Conservation (phyloP, 2,797 vertebrate genomes). For the Pachyuromys duprasi region DNA sequence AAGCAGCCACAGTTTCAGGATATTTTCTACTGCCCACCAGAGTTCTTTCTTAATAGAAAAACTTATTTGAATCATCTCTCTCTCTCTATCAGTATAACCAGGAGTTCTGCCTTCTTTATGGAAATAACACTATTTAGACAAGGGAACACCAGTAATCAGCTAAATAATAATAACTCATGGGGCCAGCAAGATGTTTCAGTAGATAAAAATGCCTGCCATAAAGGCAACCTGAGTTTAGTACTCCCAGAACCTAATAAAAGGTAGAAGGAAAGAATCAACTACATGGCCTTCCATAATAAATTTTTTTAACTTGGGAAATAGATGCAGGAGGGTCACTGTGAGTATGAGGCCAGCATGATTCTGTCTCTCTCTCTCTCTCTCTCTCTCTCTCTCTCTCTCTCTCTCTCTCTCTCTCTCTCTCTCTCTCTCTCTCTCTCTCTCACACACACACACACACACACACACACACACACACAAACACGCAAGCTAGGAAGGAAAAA, state of each 20-base stretch:
- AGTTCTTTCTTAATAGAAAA: neutral
- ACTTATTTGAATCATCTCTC: neutral
- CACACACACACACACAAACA: neutral
- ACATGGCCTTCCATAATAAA: neutral
- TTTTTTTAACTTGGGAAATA: neutral
- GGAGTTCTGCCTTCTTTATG: neutral
- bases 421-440: too few species aligned
- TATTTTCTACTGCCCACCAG: neutral
- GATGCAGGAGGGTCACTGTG: neutral
- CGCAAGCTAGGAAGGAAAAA: neutral
- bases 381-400: too few species aligned
- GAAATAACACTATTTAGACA: constrained; percentile 1
- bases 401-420: too few species aligned
- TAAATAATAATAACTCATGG: neutral
- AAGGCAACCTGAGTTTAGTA: neutral
- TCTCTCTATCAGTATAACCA: neutral
- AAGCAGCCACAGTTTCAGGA: neutral
- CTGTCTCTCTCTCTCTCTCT: too few species aligned
- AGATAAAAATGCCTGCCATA: neutral
- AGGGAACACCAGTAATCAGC: neutral
- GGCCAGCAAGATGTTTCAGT: neutral
- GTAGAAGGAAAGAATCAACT: neutral
- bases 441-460: neutral
- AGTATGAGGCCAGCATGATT: neutral
- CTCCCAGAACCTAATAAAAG: neutral